Conservation (phyloP, 2,113 vertebrate genomes). For the Apodemus sylvaticus region DNA sequence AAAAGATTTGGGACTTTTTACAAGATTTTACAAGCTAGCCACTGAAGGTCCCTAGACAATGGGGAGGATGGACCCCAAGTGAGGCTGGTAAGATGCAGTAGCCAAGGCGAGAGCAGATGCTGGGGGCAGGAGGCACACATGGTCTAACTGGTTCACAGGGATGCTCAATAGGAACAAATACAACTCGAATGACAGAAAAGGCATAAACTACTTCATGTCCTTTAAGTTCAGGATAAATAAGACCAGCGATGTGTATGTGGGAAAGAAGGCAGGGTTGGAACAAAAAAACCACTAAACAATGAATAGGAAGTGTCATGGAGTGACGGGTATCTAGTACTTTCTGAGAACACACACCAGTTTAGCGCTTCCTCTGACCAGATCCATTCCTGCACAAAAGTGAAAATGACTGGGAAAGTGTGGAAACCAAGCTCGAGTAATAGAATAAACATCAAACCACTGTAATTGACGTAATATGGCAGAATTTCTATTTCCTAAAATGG, state of each 20-base stretch:
- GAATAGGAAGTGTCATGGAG: neutral
- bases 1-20: neutral
- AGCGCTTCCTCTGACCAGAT: neutral
- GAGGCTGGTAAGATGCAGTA: neutral
- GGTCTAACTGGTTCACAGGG: neutral
- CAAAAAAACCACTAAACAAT: neutral
- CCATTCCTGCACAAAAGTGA: neutral
- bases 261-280: neutral
- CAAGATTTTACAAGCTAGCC: neutral
- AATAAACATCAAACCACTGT: conserved; percentile 18
- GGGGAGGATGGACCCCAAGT: neutral
- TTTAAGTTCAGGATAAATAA: conserved; percentile 7
- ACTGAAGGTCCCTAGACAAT: neutral
- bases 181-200: neutral
- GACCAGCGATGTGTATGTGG: neutral
- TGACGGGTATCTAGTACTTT: neutral
- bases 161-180: neutral
- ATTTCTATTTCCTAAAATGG: conserved; percentile 52
- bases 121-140: neutral
- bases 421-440: neutral
- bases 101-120: neutral
- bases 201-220: neutral
- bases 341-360: neutral
- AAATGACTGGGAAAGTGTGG: neutral
- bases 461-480: conserved; percentile 50